phyloP scores from a whole-genome alignment of 2,113 vertebrate genomes.

The Grammomys dolichurus region DNA sequence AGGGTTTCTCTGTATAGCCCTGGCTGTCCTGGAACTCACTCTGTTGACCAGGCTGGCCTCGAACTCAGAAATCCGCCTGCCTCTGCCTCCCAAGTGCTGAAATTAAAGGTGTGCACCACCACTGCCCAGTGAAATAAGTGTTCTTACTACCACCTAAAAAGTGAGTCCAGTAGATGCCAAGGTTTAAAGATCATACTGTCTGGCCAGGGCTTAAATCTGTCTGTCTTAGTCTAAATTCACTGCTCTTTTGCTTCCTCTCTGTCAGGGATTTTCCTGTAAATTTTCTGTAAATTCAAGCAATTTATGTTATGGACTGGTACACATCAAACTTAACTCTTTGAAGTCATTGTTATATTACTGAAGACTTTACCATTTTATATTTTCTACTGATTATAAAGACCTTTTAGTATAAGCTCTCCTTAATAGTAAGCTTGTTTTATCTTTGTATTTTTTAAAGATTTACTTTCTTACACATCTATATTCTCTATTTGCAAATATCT shows the following conservation, averaged over 20 bases:
- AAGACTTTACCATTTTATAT: constrained; percentile 1
- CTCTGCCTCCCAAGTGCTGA: no score
- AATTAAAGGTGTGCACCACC: no score
- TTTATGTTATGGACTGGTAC: background rate
- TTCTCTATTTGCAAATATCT: background rate
- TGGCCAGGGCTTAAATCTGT: background rate
- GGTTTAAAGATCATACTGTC: background rate
- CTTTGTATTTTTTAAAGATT: background rate
- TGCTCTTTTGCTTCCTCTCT: background rate
- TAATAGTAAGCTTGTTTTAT: constrained; percentile 12
- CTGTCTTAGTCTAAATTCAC: background rate
- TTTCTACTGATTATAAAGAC: constrained; percentile 10
- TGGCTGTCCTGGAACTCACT: no score
- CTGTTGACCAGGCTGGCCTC: no score
- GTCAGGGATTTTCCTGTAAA: background rate
- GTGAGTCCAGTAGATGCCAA: background rate
- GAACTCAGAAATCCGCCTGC: no score
- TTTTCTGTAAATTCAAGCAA: constrained; percentile 29
- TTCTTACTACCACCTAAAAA: background rate
- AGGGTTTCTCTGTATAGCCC: no score
- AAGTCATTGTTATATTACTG: background rate
- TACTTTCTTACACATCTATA: background rate
- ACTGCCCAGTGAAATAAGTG: no score
- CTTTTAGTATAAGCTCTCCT: background rate
- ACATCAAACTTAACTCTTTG: background rate